These are phyloP conservation scores for Gila robusta DNA, from an alignment of 2,797 vertebrate species.

Conservation along the genomic window DNA sequence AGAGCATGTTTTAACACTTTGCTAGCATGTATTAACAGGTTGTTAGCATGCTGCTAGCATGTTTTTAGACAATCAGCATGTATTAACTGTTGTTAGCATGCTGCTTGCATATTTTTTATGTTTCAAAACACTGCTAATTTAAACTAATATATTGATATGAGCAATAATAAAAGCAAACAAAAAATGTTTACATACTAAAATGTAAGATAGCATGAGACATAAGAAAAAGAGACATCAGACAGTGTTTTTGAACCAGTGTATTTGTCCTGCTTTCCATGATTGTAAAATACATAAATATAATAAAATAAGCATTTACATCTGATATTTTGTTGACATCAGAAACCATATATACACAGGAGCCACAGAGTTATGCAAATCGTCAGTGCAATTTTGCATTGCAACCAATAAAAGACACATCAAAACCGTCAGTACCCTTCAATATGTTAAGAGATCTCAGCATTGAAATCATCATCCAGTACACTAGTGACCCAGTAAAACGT, in stretches of 20 bases:
- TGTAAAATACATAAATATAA: constrained; percentile 79
- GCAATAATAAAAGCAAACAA: not conserved
- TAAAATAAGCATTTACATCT: constrained; percentile 78
- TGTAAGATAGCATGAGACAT: not conserved
- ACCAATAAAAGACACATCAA: constrained; percentile 29
- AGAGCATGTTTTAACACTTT: not conserved
- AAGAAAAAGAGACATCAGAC: constrained; percentile 44
- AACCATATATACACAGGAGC: constrained; percentile 66
- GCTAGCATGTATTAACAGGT: not conserved
- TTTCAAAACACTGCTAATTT: not conserved
- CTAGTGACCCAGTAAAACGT: not conserved
- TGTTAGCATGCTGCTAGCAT: not conserved
- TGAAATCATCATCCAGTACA: not conserved
- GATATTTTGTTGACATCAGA: constrained; percentile 68
- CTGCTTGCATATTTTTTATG: not conserved
- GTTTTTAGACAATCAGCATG: not conserved
- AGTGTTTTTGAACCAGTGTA: constrained; percentile 51
- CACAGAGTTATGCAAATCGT: constrained; percentile 52
- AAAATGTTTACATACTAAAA: not conserved
- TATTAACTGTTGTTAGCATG: not conserved
- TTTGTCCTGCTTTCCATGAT: constrained; percentile 66
- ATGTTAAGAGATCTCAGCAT: constrained; percentile 40
- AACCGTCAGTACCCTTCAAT: not conserved
- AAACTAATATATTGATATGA: not conserved
- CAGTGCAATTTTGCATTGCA: constrained; percentile 67